Conservation (phyloP, 2,797 vertebrate genomes). For the Lagorchestes hirsutus region DNA sequence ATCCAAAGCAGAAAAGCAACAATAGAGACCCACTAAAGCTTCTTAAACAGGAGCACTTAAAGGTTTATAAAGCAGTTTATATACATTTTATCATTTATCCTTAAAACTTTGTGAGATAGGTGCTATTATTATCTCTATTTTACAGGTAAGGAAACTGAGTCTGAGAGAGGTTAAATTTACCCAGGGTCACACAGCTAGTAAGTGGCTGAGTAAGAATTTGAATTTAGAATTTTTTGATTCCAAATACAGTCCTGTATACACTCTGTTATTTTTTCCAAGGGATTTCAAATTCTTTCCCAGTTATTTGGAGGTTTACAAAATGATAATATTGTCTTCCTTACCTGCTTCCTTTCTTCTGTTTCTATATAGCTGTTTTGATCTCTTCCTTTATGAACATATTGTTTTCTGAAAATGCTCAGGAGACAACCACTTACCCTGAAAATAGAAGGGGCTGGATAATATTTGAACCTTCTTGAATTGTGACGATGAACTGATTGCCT, state of each 20-base stretch:
- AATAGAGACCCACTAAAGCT: no score
- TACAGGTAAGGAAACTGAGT: background rate
- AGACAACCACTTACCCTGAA: background rate
- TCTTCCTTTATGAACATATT: background rate
- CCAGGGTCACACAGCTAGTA: background rate
- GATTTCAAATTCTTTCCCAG: background rate
- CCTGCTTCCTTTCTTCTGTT: background rate
- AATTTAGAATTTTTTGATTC: background rate
- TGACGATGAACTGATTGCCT: background rate
- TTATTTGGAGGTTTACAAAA: background rate
- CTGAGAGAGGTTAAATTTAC: background rate
- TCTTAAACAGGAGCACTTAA: background rate
- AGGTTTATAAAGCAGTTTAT: background rate
- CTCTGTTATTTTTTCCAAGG: background rate
- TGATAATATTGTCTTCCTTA: background rate
- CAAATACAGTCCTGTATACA: background rate
- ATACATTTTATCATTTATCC: background rate
- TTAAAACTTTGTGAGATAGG: background rate
- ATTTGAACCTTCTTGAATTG: background rate
- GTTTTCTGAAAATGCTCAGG: background rate
- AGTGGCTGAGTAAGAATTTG: background rate
- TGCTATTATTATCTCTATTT: background rate
- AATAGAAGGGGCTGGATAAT: background rate
- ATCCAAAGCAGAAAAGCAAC: background rate
- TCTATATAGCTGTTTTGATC: background rate